Evolutionary conservation across 92 coral and sea anemone species (phyloP), one percentile per base, ranked within the genome.

Genomic region (Epizoanthus fatuus): DNA sequence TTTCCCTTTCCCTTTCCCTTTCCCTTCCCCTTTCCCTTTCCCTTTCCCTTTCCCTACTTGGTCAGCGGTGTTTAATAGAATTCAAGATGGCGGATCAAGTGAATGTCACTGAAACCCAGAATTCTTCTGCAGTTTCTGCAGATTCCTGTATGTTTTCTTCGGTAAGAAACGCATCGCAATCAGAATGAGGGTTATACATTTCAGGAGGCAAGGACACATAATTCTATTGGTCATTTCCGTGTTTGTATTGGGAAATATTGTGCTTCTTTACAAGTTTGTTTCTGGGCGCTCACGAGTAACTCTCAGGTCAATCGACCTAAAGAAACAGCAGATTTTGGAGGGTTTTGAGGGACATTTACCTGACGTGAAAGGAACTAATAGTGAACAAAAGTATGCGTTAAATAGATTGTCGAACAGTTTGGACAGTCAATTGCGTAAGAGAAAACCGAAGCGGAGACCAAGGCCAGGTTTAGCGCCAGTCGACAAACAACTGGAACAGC

Each of bases 221-320:
- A 77, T 92, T 16, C 54, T 90, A 1, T 25, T 87, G 7, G 92
- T 88, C 1, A 55, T 81, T 29, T 86, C 89, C 64, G 74, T 94
- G 42, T 94, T 94, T 67, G 84, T 87, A 13, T 45, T 89, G 32
- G 98, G 91, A 22, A 94, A 94, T 86, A 16, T 88, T 15, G 81
- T 94, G 4, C 92, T 94, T 29, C 91, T 94, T 7, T 89, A 92
- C 84, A 94, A 93, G 67, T 92, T 94, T 53, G 62, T 90, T 79
- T 59, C 66, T 12, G 57, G 86, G 66, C 63, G 76, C 57, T 59
- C 82, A 7, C 69, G 82, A 40, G 57, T 13, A 42, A 42, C 82
- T 14, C 58, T 19, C 14, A 77, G 13, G 12, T 37, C 70, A 20
- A 42, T 60, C 29, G 55, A 60, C 15, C 82, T 59, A 12, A 77